Conservation (phyloP, 2,888 invertebrate species). For the Agrypnus murinus region DNA sequence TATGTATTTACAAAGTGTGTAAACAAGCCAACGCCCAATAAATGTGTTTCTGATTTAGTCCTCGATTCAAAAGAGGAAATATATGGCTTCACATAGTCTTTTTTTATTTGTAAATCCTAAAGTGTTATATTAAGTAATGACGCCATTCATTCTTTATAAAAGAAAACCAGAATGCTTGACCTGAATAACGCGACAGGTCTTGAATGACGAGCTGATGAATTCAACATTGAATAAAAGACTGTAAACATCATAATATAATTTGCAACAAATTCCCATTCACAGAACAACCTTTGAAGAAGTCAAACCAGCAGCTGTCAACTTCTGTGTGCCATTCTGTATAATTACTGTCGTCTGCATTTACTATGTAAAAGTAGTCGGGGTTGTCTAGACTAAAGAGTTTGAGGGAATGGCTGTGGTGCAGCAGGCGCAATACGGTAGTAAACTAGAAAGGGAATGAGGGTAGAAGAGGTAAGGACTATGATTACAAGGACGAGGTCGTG, state of each 20-base stretch:
- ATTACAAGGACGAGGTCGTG: slow-evolving; percentile 69
- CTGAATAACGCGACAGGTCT: not conserved
- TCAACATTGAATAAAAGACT: not conserved
- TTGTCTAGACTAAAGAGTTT: slow-evolving; percentile 61
- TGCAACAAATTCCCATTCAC: slow-evolving; percentile 10
- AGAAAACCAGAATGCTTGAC: not conserved
- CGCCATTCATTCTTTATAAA: too few species aligned
- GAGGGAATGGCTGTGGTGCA: slow-evolving; percentile 56
- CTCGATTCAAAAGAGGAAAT: too few species aligned
- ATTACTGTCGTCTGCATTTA: slow-evolving; percentile 36
- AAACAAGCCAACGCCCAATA: too few species aligned
- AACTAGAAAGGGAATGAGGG: slow-evolving; percentile 46
- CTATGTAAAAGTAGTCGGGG: slow-evolving; percentile 49
- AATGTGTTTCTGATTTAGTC: too few species aligned
- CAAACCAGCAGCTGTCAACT: slow-evolving; percentile 24
- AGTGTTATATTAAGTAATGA: too few species aligned
- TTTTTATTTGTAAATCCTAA: too few species aligned
- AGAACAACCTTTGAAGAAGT: slow-evolving; percentile 4
- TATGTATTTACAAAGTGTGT: too few species aligned
- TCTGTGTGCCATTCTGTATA: slow-evolving; percentile 14
- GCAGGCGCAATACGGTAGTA: slow-evolving; percentile 43
- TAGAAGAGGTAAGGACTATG: slow-evolving; percentile 56
- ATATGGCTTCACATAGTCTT: too few species aligned
- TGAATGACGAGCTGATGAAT: slow-evolving; percentile 2
- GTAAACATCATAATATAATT: not conserved